Evolutionary conservation across 2,888 invertebrate genomes (phyloP).

Genomic region (Agrotis exclamationis): DNA sequence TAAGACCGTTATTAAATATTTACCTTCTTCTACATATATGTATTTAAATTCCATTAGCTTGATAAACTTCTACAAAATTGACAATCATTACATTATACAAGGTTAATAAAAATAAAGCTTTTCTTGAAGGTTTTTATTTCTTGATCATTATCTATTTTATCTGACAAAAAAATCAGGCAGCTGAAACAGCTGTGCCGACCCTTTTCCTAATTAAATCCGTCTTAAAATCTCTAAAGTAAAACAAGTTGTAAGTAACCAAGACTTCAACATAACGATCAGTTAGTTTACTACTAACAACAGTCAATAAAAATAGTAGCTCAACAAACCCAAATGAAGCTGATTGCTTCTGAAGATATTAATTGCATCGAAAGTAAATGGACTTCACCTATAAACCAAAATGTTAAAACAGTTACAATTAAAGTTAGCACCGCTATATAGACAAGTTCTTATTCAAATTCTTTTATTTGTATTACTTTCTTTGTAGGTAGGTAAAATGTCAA

Average conservation of each 20-base stretch:
- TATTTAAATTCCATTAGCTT: neutral
- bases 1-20: slow-evolving; percentile 48
- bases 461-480: slow-evolving; percentile 41
- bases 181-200: neutral
- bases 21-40: neutral
- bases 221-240: neutral
- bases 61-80: neutral
- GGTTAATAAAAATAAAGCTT: neutral
- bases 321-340: slow-evolving; percentile 19
- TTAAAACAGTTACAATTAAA: slow-evolving; percentile 34
- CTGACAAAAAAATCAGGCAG: neutral
- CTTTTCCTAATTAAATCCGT: neutral
- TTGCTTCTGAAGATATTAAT: slow-evolving; percentile 44
- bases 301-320: slow-evolving; percentile 38
- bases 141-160: neutral
- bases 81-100: neutral
- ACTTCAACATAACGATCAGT: neutral
- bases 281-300: slow-evolving; percentile 2
- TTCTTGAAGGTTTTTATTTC: neutral
- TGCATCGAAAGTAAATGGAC: slow-evolving; percentile 24
- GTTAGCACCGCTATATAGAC: slow-evolving; percentile 28
- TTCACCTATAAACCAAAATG: slow-evolving; percentile 35
- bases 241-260: neutral
- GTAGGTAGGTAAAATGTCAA: slow-evolving; percentile 28
- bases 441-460: slow-evolving; percentile 22